These are phyloP conservation scores for Drosophila dunni DNA, from an alignment of 1,140 invertebrate genomes.

Conservation along the genomic window DNA sequence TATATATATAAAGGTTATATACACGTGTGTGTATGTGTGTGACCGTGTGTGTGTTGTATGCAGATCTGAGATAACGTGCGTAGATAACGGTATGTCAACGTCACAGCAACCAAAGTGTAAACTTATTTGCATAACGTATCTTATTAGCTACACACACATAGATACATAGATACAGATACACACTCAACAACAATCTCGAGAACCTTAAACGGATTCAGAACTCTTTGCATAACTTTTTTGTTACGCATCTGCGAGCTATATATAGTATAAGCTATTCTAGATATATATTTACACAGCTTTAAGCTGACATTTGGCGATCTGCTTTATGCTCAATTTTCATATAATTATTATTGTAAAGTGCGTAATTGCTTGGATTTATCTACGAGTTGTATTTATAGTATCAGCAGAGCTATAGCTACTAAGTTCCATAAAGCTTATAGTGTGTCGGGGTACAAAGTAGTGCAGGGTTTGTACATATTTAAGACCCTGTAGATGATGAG, in stretches of 20 bases:
- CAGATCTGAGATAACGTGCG: slow-evolving; percentile 60
- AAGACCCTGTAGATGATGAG: too few species aligned
- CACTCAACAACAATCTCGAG: background rate
- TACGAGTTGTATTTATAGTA: slow-evolving; percentile 33
- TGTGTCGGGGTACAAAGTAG: background rate
- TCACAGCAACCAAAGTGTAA: slow-evolving; percentile 40
- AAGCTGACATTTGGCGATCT: background rate
- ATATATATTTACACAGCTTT: slow-evolving; percentile 7
- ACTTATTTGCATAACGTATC: slow-evolving; percentile 74
- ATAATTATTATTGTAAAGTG: slow-evolving; percentile 48
- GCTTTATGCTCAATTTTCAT: slow-evolving; percentile 9
- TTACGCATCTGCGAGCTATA: slow-evolving; percentile 11
- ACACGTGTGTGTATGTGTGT: slow-evolving; percentile 3
- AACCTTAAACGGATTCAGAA: slow-evolving; percentile 16
- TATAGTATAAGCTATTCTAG: background rate
- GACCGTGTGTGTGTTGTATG: slow-evolving; percentile 32
- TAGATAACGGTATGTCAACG: slow-evolving; percentile 64
- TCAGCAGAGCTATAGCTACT: slow-evolving; percentile 15
- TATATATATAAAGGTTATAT: slow-evolving; percentile 16
- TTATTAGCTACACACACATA: slow-evolving; percentile 51
- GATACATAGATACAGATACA: slow-evolving; percentile 5
- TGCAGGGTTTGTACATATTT: slow-evolving; percentile 9
- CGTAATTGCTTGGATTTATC: slow-evolving; percentile 51
- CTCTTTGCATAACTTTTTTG: slow-evolving; percentile 37
- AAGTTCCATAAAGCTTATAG: background rate